phyloP scores from a whole-genome alignment of 2,797 vertebrate genomes.

The Ambastaia sidthimunki region DNA sequence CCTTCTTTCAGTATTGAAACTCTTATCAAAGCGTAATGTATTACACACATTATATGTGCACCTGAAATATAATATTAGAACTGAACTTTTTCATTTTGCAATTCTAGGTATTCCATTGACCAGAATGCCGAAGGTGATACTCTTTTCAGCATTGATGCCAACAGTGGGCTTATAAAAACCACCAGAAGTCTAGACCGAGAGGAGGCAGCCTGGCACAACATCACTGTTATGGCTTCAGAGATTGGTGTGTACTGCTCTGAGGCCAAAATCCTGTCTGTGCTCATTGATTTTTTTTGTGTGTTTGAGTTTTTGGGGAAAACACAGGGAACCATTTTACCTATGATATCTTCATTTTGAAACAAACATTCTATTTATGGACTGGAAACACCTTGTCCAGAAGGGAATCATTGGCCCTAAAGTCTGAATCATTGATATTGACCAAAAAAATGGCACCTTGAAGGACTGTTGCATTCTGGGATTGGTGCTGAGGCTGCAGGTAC shows the following conservation, averaged over 20 bases:
- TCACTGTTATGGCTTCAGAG: constrained; percentile 89
- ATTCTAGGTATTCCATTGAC: constrained; percentile 86
- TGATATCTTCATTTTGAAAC: constrained; percentile 25
- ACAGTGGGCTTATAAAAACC: constrained; percentile 86
- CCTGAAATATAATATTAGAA: not conserved
- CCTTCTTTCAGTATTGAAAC: not conserved
- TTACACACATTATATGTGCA: not conserved
- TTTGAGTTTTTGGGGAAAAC: not conserved
- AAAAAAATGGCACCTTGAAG: constrained; percentile 39
- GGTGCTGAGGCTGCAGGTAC: constrained; percentile 15
- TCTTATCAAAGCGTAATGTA: not conserved
- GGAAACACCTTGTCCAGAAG: constrained; percentile 9
- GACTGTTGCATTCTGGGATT: constrained; percentile 38
- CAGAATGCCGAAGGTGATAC: constrained; percentile 76
- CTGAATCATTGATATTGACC: constrained; percentile 36
- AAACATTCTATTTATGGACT: constrained; percentile 27
- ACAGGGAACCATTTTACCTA: constrained; percentile 11
- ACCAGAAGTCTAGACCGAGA: constrained; percentile 87
- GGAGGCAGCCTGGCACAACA: constrained; percentile 87
- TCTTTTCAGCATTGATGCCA: constrained; percentile 86
- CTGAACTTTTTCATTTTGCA: constrained; percentile 36
- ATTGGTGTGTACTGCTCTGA: constrained; percentile 78
- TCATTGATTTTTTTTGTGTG: constrained; percentile 20
- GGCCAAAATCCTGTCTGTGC: constrained; percentile 6
- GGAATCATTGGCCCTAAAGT: constrained; percentile 22